Percentiles rank a stretch among this genome's conserved stretches.
Conservation (phyloP, 1,140 invertebrate genomes). For the Parasteatoda tepidariorum region DNA sequence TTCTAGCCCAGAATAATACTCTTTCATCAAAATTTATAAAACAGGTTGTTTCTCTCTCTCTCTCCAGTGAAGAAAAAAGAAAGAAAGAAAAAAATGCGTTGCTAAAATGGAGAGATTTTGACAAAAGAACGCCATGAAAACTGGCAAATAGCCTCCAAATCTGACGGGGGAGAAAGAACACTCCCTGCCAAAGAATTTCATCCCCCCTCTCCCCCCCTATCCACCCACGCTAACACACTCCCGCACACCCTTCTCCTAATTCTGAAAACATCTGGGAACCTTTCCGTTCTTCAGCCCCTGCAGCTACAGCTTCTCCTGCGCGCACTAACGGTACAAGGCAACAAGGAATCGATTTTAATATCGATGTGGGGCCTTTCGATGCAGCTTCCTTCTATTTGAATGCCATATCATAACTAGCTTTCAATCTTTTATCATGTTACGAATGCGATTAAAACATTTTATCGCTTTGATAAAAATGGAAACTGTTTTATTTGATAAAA, state of each 20-base stretch:
- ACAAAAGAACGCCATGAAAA: constrained; percentile 46
- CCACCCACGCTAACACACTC: neutral
- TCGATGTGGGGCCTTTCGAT: too few relatives aligned
- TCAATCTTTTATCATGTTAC: neutral
- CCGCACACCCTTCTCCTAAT: constrained; percentile 3
- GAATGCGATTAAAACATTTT: neutral
- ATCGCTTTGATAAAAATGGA: neutral
- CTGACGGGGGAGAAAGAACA: neutral
- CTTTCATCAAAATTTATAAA: neutral
- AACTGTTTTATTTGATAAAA: neutral
- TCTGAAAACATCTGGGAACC: constrained; percentile 54
- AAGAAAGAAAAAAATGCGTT: neutral
- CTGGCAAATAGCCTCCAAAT: constrained; percentile 47
- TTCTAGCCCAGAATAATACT: too few relatives aligned
- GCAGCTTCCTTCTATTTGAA: neutral
- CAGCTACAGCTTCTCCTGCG: neutral
- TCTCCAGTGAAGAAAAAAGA: constrained; percentile 7
- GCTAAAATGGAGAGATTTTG: constrained; percentile 23
- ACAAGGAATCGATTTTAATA: too few relatives aligned
- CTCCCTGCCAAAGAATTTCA: constrained; percentile 46
- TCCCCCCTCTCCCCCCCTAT: constrained; percentile 1
- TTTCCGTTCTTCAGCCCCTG: neutral
- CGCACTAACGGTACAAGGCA: too few relatives aligned
- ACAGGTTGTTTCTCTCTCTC: constrained; percentile 16
- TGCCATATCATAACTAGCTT: neutral